Conservation (phyloP, 2,888 invertebrate genomes). For the Apamea anceps region DNA sequence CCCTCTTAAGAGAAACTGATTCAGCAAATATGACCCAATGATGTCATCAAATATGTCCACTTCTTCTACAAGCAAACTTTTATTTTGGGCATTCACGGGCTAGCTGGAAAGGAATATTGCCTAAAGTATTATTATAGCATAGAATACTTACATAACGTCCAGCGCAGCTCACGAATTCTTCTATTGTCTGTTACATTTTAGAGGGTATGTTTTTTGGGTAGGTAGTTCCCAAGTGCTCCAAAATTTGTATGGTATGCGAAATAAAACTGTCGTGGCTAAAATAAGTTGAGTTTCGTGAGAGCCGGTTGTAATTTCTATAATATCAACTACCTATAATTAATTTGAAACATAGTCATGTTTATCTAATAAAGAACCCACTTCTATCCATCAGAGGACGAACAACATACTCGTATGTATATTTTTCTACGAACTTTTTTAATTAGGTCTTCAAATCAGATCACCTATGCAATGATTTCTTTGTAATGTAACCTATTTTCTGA, state of each 20-base stretch:
- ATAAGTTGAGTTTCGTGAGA: not conserved
- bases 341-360: not conserved
- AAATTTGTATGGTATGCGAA: not conserved
- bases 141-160: not conserved
- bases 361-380: not conserved
- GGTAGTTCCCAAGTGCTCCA: not conserved
- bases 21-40: not conserved
- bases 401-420: not conserved
- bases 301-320: not conserved
- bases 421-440: constrained; percentile 41
- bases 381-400: not conserved
- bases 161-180: not conserved
- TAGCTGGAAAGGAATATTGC: not conserved
- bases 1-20: not conserved
- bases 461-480: constrained; percentile 47
- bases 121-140: not conserved
- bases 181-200: not conserved
- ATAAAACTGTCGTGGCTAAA: not conserved
- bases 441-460: constrained; percentile 35
- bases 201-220: not conserved
- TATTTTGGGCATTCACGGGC: not conserved
- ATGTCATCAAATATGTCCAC: no score
- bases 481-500: constrained; percentile 49
- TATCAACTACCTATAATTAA: not conserved
- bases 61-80: not conserved